A percentile compares a stretch with the other conserved stretches of the same genome.
These are phyloP conservation scores for Zygothrica quintamaculata DNA, from an alignment of 2,888 invertebrate species.

Conservation along the genomic window DNA sequence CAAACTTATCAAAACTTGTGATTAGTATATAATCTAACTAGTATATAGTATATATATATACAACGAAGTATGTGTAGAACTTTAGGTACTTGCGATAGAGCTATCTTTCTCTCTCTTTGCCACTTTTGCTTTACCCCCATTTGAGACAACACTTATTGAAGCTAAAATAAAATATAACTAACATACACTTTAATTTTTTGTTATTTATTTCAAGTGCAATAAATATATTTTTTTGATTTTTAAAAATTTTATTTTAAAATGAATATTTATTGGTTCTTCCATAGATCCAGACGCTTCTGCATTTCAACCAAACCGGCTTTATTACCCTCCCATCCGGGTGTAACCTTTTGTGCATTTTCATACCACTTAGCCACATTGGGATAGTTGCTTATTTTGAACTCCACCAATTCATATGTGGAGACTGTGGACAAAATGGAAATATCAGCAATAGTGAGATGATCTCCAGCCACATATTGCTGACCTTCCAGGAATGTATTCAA, in stretches of 20 bases:
- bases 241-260: background rate
- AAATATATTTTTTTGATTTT: background rate
- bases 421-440: constrained; percentile 88
- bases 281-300: constrained; percentile 78
- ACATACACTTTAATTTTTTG: too few species aligned
- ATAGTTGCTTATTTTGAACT: constrained; percentile 88
- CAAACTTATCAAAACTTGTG: too few species aligned
- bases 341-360: constrained; percentile 86
- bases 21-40: too few species aligned
- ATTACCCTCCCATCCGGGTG: constrained; percentile 87
- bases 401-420: constrained; percentile 88
- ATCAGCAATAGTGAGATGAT: constrained; percentile 91
- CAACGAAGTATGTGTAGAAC: too few species aligned
- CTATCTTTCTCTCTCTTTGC: too few species aligned
- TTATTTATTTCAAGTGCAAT: too few species aligned
- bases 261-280: constrained; percentile 84
- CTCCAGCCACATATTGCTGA: constrained; percentile 89
- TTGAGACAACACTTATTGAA: too few species aligned
- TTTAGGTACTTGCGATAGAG: too few species aligned
- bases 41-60: too few species aligned
- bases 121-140: too few species aligned
- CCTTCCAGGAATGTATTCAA: constrained; percentile 90
- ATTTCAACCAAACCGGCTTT: constrained; percentile 86
- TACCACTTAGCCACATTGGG: constrained; percentile 89
- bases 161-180: too few species aligned